Evolutionary conservation across 2,888 invertebrate species (phyloP).

Genomic region (Pristionchus entomophagus): DNA sequence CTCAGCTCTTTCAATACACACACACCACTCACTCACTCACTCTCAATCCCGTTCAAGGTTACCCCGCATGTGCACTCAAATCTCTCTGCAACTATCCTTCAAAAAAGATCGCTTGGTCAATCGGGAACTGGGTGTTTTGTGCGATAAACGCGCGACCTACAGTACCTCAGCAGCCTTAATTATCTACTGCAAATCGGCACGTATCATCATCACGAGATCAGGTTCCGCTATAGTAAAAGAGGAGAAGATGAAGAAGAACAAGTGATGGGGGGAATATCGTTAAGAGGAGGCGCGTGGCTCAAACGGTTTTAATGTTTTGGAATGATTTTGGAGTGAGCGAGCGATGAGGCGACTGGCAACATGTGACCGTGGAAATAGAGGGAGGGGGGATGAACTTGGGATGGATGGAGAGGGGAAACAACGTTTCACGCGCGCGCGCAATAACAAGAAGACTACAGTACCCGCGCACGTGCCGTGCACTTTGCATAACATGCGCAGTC

Average conservation of each 20-base stretch:
- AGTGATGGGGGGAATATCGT: no score
- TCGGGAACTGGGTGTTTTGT: no score
- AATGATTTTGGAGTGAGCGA: not conserved
- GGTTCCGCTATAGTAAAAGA: no score
- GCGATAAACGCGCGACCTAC: no score
- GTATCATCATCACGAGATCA: no score
- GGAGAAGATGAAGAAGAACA: no score
- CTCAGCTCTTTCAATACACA: not conserved
- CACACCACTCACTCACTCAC: not conserved
- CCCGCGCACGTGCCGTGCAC: not conserved
- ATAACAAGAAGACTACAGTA: slow-evolving; percentile 10
- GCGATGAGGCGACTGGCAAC: not conserved
- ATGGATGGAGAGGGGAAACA: not conserved
- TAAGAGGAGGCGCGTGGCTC: not conserved
- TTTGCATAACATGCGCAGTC: not conserved
- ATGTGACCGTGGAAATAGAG: not conserved
- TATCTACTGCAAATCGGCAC: no score
- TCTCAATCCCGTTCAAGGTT: slow-evolving; percentile 23
- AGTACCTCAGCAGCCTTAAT: no score
- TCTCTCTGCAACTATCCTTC: no score
- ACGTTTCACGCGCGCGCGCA: not conserved
- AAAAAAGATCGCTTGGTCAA: no score
- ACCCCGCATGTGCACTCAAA: not conserved
- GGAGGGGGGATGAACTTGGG: not conserved
- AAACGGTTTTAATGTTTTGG: not conserved